A percentile compares a stretch with the other conserved stretches of the same genome.
Conservation (phyloP, 2,888 invertebrate genomes). For the Boloria euphrosyne region DNA sequence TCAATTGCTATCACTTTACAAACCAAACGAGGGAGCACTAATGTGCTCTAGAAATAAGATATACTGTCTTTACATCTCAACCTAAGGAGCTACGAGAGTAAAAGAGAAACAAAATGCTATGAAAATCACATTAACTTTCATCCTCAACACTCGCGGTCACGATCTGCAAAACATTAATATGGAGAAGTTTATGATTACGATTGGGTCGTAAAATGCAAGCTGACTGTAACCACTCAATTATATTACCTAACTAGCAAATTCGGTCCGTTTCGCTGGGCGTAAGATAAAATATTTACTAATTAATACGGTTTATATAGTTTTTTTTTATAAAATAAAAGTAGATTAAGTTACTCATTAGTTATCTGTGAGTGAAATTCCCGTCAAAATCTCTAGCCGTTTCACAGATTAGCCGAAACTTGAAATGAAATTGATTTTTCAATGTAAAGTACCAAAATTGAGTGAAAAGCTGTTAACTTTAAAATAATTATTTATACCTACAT, state of each 20-base stretch:
- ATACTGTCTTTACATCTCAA: constrained; percentile 12
- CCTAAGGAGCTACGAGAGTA: not conserved
- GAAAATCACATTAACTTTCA: constrained; percentile 30
- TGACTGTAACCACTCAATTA: constrained; percentile 22
- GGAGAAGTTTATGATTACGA: constrained; percentile 49
- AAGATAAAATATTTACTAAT: no score
- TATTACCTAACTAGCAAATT: constrained; percentile 20
- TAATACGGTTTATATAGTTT: no score
- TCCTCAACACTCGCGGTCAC: constrained; percentile 28
- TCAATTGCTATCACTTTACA: constrained; percentile 30
- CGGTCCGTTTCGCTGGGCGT: no score
- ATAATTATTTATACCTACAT: no score
- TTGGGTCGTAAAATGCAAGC: constrained; percentile 34
- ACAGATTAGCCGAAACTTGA: no score
- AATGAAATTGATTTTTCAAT: no score
- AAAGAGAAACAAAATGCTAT: constrained; percentile 14
- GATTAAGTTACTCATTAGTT: no score
- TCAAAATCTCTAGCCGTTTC: no score
- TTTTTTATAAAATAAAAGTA: no score
- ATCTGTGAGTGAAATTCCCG: no score
- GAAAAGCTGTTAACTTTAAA: no score
- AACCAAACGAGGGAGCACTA: constrained; percentile 21
- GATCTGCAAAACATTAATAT: constrained; percentile 46
- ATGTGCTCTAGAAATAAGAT: constrained; percentile 23
- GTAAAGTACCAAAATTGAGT: no score